phyloP scores from a whole-genome alignment of 2,888 invertebrate species.

The Trissolcus japonicus region DNA sequence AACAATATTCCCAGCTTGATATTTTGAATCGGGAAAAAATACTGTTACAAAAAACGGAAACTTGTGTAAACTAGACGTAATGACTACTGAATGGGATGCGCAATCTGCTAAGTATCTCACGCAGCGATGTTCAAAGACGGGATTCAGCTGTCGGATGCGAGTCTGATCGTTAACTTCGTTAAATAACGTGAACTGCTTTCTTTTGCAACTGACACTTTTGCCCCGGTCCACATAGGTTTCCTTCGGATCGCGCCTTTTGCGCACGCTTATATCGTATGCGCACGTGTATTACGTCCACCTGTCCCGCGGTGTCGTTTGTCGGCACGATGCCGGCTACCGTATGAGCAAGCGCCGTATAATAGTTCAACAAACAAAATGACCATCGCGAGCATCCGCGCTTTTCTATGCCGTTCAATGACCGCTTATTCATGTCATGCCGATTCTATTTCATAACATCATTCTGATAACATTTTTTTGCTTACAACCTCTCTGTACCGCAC shows the following conservation, averaged over 20 bases:
- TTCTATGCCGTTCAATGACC: slow-evolving; percentile 39
- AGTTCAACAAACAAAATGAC: slow-evolving; percentile 38
- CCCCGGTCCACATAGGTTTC: slow-evolving; percentile 28
- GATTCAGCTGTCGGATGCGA: slow-evolving; percentile 48
- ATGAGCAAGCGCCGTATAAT: slow-evolving; percentile 30
- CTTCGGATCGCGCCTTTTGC: slow-evolving; percentile 44
- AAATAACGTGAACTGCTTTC: background rate
- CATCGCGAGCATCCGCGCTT: slow-evolving; percentile 26
- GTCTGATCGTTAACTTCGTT: slow-evolving; percentile 22
- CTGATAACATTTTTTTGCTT: background rate
- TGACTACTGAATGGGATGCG: slow-evolving; percentile 70
- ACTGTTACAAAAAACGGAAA: slow-evolving; percentile 5
- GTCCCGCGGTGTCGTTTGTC: slow-evolving; percentile 48
- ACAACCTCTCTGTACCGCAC: too few relatives aligned
- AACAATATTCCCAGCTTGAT: background rate
- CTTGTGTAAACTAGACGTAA: slow-evolving; percentile 63
- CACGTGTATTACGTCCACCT: slow-evolving; percentile 58
- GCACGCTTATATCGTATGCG: slow-evolving; percentile 57
- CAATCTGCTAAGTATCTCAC: slow-evolving; percentile 66
- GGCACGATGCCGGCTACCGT: slow-evolving; percentile 28
- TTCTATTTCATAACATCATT: slow-evolving; percentile 2
- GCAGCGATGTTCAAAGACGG: slow-evolving; percentile 61
- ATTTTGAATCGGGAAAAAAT: background rate
- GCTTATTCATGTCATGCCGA: slow-evolving; percentile 29
- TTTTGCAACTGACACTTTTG: slow-evolving; percentile 27